phyloP scores from a whole-genome alignment of 2,797 vertebrate genomes.

The Chiroxiphia lanceolata region DNA sequence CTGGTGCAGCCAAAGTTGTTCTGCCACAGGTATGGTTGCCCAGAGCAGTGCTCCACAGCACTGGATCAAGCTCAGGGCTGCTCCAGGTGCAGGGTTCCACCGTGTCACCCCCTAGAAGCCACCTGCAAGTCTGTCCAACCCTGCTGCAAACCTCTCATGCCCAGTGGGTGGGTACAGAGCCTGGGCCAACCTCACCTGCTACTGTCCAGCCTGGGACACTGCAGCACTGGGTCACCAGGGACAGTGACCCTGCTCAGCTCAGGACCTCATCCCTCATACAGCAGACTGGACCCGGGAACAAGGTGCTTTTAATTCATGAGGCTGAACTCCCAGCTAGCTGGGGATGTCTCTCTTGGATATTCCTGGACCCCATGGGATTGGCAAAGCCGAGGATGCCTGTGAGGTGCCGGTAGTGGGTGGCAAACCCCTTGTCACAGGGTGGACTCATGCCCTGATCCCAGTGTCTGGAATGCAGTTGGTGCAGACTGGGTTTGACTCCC shows the following conservation, averaged over 20 bases:
- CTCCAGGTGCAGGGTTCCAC: not conserved
- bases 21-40: not conserved
- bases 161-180: not conserved
- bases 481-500: not conserved
- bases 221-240: accelerated
- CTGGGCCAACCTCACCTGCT: not conserved
- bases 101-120: not conserved
- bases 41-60: accelerated
- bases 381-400: not conserved
- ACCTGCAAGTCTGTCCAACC: not conserved
- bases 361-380: not conserved
- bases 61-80: not conserved
- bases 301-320: accelerated
- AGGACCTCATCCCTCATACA: not conserved
- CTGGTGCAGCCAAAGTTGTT: not conserved
- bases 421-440: not conserved
- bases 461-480: not conserved
- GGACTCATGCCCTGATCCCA: not conserved
- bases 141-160: not conserved
- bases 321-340: not conserved
- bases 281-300: not conserved
- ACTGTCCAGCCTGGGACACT: not conserved
- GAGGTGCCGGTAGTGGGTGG: not conserved
- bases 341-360: not conserved
- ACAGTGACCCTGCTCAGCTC: not conserved